Conservation (phyloP, 2,888 invertebrate genomes). For the Stenodera caucasica region DNA sequence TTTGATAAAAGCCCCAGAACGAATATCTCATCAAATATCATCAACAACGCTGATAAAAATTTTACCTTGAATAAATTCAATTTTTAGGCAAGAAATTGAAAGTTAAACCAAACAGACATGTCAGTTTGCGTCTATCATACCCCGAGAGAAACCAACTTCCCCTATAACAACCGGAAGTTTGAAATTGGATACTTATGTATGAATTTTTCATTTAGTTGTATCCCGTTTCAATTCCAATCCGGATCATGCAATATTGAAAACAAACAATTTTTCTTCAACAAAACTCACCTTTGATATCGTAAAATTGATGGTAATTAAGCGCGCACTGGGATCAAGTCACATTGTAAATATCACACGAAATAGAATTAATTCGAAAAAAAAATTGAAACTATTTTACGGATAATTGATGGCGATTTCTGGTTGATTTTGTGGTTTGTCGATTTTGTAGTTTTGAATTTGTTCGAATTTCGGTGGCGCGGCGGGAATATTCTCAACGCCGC, state of each 20-base stretch:
- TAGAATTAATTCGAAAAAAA: not conserved
- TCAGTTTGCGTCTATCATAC: not conserved
- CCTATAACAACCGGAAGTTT: not conserved
- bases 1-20: too few species aligned
- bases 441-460: not conserved
- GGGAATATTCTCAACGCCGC: constrained; percentile 15
- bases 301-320: not conserved
- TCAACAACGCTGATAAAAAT: too few species aligned
- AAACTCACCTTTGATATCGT: constrained; percentile 20
- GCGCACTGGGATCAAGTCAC: constrained; percentile 18
- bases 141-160: not conserved
- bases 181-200: not conserved
- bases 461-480: not conserved
- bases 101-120: too few species aligned
- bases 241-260: too few species aligned
- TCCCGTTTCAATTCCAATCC: too few species aligned
- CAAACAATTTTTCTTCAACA: not conserved
- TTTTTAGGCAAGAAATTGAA: too few species aligned
- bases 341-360: constrained; percentile 16
- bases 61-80: too few species aligned
- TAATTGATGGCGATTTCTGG: not conserved
- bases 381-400: not conserved
- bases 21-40: too few species aligned
- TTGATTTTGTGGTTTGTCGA: not conserved
- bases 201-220: not conserved